A percentile compares a stretch with the other conserved stretches of the same genome.
These are phyloP conservation scores for Pyrocoelia pectoralis DNA, from an alignment of 2,888 invertebrate species.

Conservation along the genomic window DNA sequence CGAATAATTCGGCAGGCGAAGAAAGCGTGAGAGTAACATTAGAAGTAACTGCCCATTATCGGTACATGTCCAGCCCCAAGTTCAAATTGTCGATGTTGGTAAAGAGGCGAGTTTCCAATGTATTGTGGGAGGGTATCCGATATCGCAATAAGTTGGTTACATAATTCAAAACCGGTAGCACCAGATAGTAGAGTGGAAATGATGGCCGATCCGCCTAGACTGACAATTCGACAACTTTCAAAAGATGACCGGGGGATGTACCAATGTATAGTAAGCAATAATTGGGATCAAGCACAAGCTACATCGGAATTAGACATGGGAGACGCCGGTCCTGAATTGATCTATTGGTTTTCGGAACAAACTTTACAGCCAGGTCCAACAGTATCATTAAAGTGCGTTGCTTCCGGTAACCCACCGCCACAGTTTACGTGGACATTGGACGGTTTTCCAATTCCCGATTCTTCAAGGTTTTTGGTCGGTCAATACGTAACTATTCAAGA, in stretches of 20 bases:
- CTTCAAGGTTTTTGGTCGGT: constrained; percentile 83
- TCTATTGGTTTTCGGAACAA: constrained; percentile 92
- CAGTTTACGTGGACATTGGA: constrained; percentile 92
- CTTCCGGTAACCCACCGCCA: constrained; percentile 94
- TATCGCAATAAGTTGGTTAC: constrained; percentile 82
- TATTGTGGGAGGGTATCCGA: constrained; percentile 86
- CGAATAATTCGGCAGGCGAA: constrained; percentile 88
- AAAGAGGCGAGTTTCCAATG: constrained; percentile 88
- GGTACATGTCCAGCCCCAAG: constrained; percentile 81
- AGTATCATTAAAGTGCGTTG: constrained; percentile 91
- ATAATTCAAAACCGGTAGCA: constrained; percentile 69
- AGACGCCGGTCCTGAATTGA: constrained; percentile 87
- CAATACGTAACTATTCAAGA: constrained; percentile 92
- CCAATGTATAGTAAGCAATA: constrained; percentile 88
- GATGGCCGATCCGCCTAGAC: constrained; percentile 54
- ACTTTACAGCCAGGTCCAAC: constrained; percentile 91
- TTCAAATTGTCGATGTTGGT: constrained; percentile 82
- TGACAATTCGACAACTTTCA: constrained; percentile 70
- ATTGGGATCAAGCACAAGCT: constrained; percentile 85
- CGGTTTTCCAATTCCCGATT: constrained; percentile 73
- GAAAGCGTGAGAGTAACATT: constrained; percentile 80
- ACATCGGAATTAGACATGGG: constrained; percentile 82
- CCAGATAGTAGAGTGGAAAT: constrained; percentile 56
- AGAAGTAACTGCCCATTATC: constrained; percentile 83
- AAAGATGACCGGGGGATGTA: constrained; percentile 90